Evolutionary conservation across 1,140 invertebrate genomes (phyloP).

Genomic region (Nixonia krombeini): DNA sequence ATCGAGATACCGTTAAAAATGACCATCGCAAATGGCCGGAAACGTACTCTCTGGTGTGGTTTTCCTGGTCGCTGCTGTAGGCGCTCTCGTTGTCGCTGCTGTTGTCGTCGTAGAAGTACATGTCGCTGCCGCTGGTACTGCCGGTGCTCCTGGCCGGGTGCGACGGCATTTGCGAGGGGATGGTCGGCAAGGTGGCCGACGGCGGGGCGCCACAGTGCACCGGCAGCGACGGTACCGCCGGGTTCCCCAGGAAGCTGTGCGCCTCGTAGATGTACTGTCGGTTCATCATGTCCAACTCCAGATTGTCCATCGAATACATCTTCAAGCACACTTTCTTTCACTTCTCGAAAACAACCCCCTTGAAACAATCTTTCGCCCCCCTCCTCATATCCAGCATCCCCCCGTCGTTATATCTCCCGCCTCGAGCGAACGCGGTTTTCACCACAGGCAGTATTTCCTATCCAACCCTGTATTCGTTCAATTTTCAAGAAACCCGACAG

Average conservation of each 20-base stretch:
- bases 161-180: constrained; percentile 56
- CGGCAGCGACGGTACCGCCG: constrained; percentile 58
- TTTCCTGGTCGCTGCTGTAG: constrained; percentile 64
- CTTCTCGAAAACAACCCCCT: neutral
- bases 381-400: too few relatives aligned
- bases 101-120: constrained; percentile 64
- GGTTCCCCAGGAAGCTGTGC: constrained; percentile 67
- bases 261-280: constrained; percentile 73
- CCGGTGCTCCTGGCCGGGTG: constrained; percentile 64
- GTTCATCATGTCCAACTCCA: constrained; percentile 72
- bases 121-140: constrained; percentile 65
- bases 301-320: constrained; percentile 74
- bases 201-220: constrained; percentile 55
- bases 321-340: neutral
- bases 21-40: too few relatives aligned
- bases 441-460: too few relatives aligned
- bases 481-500: too few relatives aligned
- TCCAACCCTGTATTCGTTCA: too few relatives aligned
- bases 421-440: too few relatives aligned
- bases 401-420: too few relatives aligned
- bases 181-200: constrained; percentile 52
- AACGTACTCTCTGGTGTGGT: constrained; percentile 62
- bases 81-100: constrained; percentile 45
- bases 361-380: neutral
- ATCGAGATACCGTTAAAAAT: too few relatives aligned